Conservation (phyloP, 2,797 vertebrate species). For the Acrossocheilus wenchowensis region DNA sequence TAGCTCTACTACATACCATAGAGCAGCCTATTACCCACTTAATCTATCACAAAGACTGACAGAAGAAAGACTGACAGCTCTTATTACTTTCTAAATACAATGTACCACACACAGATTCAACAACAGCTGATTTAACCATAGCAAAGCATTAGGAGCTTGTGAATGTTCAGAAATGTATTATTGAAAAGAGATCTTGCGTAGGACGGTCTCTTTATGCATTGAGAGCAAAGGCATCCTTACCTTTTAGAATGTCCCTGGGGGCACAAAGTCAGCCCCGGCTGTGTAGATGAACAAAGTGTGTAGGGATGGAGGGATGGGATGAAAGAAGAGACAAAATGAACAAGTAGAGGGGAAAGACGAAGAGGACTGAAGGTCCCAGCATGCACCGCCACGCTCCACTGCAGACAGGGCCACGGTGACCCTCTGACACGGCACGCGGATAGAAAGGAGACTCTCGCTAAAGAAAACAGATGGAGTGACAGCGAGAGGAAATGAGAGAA, state of each 20-base stretch:
- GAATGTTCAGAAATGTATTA: not conserved
- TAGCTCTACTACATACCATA: not conserved
- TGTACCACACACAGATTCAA: not conserved
- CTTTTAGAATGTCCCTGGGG: slow-evolving; percentile 17
- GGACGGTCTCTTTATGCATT: not conserved
- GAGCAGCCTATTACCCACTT: not conserved
- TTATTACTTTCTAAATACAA: not conserved
- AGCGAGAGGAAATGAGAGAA: slow-evolving; percentile 47
- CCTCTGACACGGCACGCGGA: slow-evolving; percentile 62
- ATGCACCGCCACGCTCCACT: slow-evolving; percentile 58
- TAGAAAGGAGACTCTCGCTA: slow-evolving; percentile 13
- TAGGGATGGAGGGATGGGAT: slow-evolving; percentile 53
- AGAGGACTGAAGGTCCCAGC: slow-evolving; percentile 59
- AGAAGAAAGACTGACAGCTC: slow-evolving; percentile 1
- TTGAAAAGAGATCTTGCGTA: not conserved
- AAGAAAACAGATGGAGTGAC: slow-evolving; percentile 24
- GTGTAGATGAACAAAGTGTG: slow-evolving; percentile 28
- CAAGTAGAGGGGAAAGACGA: slow-evolving; percentile 6
- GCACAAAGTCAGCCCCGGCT: slow-evolving; percentile 8
- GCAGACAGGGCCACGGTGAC: slow-evolving; percentile 61
- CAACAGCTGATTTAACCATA: not conserved
- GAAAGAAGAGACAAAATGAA: slow-evolving; percentile 15
- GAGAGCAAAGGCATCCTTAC: slow-evolving; percentile 45
- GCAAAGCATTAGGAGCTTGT: not conserved
- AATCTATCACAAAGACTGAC: not conserved